Base-by-base conservation (phyloP, 2,797 vertebrate genomes). In the Coranthus polyacanthus region DNA sequence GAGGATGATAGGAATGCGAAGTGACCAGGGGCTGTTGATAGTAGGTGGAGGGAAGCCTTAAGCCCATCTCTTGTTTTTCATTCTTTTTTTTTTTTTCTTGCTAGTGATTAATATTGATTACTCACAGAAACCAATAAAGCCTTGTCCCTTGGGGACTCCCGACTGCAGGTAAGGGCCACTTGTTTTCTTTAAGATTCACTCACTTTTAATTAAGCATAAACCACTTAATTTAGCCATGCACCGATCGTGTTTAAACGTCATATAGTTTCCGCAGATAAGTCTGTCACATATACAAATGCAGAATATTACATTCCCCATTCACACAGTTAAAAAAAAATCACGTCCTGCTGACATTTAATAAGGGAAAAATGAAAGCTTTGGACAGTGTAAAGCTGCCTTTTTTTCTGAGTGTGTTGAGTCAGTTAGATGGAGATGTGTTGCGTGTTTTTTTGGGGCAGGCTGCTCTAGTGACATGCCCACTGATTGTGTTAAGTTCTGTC, bases 21-120 rank as follows among this genome's bases (percentile, higher is more conserved):
- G 75, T 67, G 78, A 79, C 79, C 68, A 37, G 12, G 15, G 53
- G 53, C 58, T 78, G 63, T 88, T 82, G 72, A 50, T 53, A 61
- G 32, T 20, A n/a, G 42, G 51, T 47, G 60, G 54, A 46, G 51
- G 12, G 15, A 68, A 52, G 75, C 75, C 50, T 39, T 49, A 12
- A 71, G 72, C 61, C 51, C 37, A 29, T 70, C 26, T 62, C 50
- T 57, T 71, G 38, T 49, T 39, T 66, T 59, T 49, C 34, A 37
- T 22, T 32, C 2, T 46, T n/a, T 55, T 12, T 18, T 24, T 42
- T 57, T 34, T 67, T 67, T 42, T 24, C 32, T 17, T n/a, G 57
- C 46, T 39, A 24, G 58, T 78, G 78, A 92, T 90, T 91, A 90
- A 86, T 88, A 91, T 92, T 87, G 90, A 93, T 91, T 82, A 78